A percentile compares a stretch with the other conserved stretches of the same genome.
Conservation (phyloP, 2,888 invertebrate species). For the Drosophila tripunctata region DNA sequence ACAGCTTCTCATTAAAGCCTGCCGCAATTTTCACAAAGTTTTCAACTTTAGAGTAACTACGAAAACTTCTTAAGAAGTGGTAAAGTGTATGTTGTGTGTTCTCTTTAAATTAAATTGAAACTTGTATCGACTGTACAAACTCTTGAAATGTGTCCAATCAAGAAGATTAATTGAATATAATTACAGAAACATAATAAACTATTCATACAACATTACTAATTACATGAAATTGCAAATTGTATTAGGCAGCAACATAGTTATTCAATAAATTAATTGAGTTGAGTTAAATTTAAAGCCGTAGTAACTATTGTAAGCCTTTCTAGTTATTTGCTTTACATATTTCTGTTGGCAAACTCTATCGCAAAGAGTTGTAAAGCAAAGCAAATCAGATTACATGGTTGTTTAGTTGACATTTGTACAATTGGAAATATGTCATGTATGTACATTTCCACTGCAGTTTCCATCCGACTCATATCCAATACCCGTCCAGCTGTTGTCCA, state of each 20-base stretch:
- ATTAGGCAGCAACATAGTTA: no score
- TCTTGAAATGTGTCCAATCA: neutral
- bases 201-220: no score
- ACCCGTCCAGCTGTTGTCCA: no score
- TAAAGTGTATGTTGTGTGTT: neutral
- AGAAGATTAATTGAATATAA: neutral
- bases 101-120: conserved; percentile 20
- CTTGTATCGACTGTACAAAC: neutral
- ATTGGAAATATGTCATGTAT: conserved; percentile 63
- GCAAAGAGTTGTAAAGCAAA: neutral
- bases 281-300: no score
- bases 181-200: neutral
- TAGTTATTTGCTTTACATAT: no score
- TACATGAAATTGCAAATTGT: no score
- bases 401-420: conserved; percentile 56
- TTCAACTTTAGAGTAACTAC: conserved; percentile 12
- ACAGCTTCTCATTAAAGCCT: conserved; percentile 58
- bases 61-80: conserved; percentile 11
- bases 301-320: no score
- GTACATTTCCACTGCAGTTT: conserved; percentile 1
- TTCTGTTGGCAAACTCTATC: neutral
- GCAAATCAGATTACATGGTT: neutral
- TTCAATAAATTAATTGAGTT: no score
- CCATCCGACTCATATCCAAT: neutral
- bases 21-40: conserved; percentile 23